Evolutionary conservation across 2,888 invertebrate genomes (phyloP), one percentile per base, ranked within the genome.

Genomic region (Eupithecia insigniata): DNA sequence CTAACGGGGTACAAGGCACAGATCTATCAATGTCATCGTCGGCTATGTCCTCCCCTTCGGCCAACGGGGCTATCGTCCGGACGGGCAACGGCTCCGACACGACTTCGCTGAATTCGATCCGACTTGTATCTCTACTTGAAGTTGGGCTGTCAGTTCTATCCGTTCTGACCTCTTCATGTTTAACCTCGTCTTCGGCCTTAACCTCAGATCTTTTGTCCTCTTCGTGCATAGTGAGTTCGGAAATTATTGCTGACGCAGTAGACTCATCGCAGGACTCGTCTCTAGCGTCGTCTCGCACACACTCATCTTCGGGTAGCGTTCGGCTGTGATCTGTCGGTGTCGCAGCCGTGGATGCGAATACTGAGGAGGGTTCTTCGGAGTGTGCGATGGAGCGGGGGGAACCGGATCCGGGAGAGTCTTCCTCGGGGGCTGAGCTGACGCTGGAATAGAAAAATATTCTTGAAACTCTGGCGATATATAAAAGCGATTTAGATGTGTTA

Each of bases 391-490:
- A 90, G 72, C 89, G 89, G 32, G 89, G 86, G 70, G 90, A 92
- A 14, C 90, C 92, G 1, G 88, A 84, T 39, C 87, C 85, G 18
- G 88, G 88, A 28, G 89, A 86, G 77, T 85, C 85, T 71, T 96
- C 96, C 81, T 96, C 96, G 67, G 95, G 95, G 80, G 96, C 96
- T 39, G 96, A 96, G 92, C 96, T 96, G 75, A 96, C 96, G 92
- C 96, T 96, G 73, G 18, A 73, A 73, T 39, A 46, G 10, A 69
- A 16, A 39, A 36, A 22, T 2, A 0, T 22, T 22, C 3, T 51
- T 43, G 5, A 43, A 6, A 43, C 39, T 18, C 16, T 39, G 36
- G 36, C 36, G 12, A 36, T 2, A 36, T 12, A 36, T 36, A 36
- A 36, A 12, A 36, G 1, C 34, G 34, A 34, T 34, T 34, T 34